A percentile compares a stretch with the other conserved stretches of the same genome.
Conservation (phyloP, 2,113 vertebrate genomes). For the Equus przewalskii region DNA sequence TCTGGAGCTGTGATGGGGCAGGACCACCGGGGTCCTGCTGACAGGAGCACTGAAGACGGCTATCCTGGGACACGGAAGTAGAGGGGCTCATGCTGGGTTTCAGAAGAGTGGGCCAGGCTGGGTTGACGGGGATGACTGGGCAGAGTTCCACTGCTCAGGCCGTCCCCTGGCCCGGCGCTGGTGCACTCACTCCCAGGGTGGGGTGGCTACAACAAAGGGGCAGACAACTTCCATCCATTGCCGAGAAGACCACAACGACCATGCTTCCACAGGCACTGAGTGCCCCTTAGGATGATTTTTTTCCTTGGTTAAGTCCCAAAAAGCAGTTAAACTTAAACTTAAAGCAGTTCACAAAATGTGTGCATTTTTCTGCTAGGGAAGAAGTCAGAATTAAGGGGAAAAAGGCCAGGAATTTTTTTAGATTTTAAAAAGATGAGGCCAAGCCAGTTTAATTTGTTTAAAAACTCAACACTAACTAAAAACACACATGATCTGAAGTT, state of each 20-base stretch:
- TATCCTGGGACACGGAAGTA: background rate
- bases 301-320: background rate
- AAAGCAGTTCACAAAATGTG: background rate
- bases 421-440: background rate
- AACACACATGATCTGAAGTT: background rate
- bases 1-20: background rate
- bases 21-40: background rate
- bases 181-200: fast-evolving
- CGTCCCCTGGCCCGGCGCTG: background rate
- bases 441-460: background rate
- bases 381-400: background rate
- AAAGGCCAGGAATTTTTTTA: background rate
- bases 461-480: background rate
- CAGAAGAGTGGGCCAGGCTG: background rate
- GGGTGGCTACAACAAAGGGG: background rate
- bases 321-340: background rate
- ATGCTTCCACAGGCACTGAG: background rate
- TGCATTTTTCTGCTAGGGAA: background rate
- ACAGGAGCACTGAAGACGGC: background rate
- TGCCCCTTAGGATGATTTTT: background rate
- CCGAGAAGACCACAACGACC: background rate
- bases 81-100: background rate
- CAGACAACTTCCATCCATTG: background rate
- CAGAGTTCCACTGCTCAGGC: no score
- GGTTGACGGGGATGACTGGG: background rate